Percentiles rank a stretch among this genome's conserved stretches.
Evolutionary conservation across 35 echinoderm and acorn worm species (phyloP).

Genomic region (Apostichopus parvimensis): DNA sequence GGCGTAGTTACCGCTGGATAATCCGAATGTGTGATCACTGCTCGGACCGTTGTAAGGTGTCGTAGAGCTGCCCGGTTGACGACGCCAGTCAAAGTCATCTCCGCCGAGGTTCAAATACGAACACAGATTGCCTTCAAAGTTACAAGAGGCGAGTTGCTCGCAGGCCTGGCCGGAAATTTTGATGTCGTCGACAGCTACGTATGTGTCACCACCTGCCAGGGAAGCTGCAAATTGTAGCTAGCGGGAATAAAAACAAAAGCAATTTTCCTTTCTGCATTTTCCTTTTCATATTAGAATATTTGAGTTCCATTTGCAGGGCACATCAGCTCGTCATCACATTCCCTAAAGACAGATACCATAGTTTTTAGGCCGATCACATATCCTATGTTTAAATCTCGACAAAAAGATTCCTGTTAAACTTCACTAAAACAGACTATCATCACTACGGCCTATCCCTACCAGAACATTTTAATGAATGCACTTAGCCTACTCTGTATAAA

Average conservation of each 20-base stretch:
- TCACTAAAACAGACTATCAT: too few relatives aligned
- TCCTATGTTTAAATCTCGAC: too few relatives aligned
- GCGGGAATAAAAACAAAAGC: background rate
- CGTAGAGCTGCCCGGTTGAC: background rate
- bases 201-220: background rate
- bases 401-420: too few relatives aligned
- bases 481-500: too few relatives aligned
- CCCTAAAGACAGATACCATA: too few relatives aligned
- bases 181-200: conserved; percentile 18
- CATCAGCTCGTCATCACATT: too few relatives aligned
- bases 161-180: background rate
- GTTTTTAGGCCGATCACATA: too few relatives aligned
- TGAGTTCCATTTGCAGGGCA: too few relatives aligned
- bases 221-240: conserved; percentile 30
- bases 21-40: conserved; percentile 81
- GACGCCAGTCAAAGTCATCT: conserved; percentile 18
- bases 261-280: too few relatives aligned
- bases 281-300: too few relatives aligned
- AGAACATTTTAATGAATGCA: too few relatives aligned
- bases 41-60: conserved; percentile 15
- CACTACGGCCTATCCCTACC: too few relatives aligned
- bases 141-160: background rate
- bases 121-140: conserved; percentile 26
- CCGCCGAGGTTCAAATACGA: conserved; percentile 1
- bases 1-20: conserved; percentile 69